phyloP scores from a whole-genome alignment of 1,140 invertebrate species.

The Pogonus chalceus region DNA sequence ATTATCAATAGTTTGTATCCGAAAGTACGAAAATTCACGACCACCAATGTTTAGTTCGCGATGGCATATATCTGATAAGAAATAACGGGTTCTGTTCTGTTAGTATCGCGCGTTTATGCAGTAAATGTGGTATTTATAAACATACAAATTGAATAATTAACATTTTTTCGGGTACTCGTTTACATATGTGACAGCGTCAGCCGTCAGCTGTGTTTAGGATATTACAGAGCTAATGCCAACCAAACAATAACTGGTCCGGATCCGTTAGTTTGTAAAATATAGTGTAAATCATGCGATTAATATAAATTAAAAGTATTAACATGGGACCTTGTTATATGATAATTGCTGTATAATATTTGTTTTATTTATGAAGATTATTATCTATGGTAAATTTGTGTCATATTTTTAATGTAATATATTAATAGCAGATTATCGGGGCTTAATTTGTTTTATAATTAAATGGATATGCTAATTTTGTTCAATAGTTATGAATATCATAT shows the following conservation, averaged over 20 bases:
- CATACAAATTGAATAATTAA: conserved; percentile 6
- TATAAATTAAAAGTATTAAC: not conserved
- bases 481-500: too few relatives aligned
- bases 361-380: not conserved
- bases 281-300: conserved; percentile 4
- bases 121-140: not conserved
- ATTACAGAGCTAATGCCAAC: too few relatives aligned
- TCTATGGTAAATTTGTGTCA: not conserved
- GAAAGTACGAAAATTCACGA: too few relatives aligned
- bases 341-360: not conserved
- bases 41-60: too few relatives aligned
- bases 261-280: not conserved
- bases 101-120: too few relatives aligned
- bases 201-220: not conserved
- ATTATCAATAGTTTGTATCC: too few relatives aligned
- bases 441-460: too few relatives aligned
- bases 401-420: not conserved
- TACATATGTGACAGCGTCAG: not conserved
- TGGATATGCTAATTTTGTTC: too few relatives aligned
- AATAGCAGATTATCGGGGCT: not conserved
- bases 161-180: conserved; percentile 1
- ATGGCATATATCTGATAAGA: too few relatives aligned
- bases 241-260: too few relatives aligned
- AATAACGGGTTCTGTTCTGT: too few relatives aligned
- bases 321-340: not conserved